These are phyloP conservation scores for Volucella bombylans DNA, from an alignment of 2,888 invertebrate species.

Conservation along the genomic window DNA sequence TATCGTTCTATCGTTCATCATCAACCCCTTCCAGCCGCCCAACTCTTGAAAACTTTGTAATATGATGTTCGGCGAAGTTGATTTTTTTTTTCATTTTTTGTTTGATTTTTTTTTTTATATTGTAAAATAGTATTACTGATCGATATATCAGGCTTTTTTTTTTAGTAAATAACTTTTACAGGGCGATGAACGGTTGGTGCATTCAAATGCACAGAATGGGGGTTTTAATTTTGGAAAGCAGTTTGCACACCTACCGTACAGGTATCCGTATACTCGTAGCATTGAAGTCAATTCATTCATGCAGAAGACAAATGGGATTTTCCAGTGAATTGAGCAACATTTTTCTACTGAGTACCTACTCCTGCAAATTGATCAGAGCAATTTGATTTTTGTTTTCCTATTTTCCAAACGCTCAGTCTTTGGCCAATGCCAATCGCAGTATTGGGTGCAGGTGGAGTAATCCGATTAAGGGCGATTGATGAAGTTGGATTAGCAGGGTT, in stretches of 20 bases:
- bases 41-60: slow-evolving; percentile 51
- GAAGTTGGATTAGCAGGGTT: not conserved
- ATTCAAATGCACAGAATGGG: not conserved
- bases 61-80: slow-evolving; percentile 57
- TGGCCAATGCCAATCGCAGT: not conserved
- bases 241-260: not conserved
- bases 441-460: not conserved
- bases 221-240: not conserved
- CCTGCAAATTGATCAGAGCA: not conserved
- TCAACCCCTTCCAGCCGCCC: not conserved
- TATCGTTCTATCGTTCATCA: slow-evolving; percentile 10
- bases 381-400: not conserved
- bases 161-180: slow-evolving; percentile 4
- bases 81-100: slow-evolving; percentile 15
- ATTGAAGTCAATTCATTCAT: slow-evolving; percentile 20
- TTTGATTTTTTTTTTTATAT: not conserved
- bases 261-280: not conserved
- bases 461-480: not conserved
- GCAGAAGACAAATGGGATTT: slow-evolving; percentile 28
- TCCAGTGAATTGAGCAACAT: slow-evolving; percentile 24
- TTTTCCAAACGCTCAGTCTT: not conserved
- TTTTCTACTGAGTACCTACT: not conserved
- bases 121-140: slow-evolving; percentile 20
- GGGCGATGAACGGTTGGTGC: not conserved
- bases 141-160: slow-evolving; percentile 26